Base-by-base conservation (phyloP, 64 coral and sea anemone genomes). In the Actinia tenebrosa region DNA sequence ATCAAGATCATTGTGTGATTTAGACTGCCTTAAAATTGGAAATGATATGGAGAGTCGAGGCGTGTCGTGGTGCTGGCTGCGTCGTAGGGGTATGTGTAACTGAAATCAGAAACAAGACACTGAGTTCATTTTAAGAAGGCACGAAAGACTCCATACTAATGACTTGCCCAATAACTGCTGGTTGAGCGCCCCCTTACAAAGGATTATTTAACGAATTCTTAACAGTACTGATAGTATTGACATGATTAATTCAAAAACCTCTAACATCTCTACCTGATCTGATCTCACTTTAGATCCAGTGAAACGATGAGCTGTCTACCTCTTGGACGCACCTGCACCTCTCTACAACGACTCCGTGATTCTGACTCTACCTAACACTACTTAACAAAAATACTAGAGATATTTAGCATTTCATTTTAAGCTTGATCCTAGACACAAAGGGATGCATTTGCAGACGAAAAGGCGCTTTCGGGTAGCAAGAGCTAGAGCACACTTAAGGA, bases 21-120 rank as follows among this genome's bases (percentile, higher is more conserved):
- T 87, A 47, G 80, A 82, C 80, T 94, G 89, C 85, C 88, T 92
- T 80, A 95, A 90, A 86, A 89, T 89, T 60, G 92, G 93, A 71
- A 90, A 99, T 61, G 93, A 89, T 79, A 99, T 69, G 15, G 93
- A 99, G 44, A 94, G 88, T 79, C 93, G 90, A 91, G 93, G 71
- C 88, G 82, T 95, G 79, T 80, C 26, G 37, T 30, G 72, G 78
- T 96, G 91, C 63, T 96, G 91, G 81, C 88, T 96, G 89, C 80
- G 94, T 86, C 88, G 87, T 87, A 93, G 71, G 54, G 94, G 89
- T 82, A 96, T 86, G 87, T 96, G 92, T 71, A 89, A 71, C 94
- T 96, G 88, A 87, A 64, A 52, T 66, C 20, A 66, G 22, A 66
- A 66, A 60, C 11, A 60, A n/a, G 22, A 66, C 63, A 23, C 3